Base-by-base conservation (phyloP, 2,113 vertebrate species). In the Suncus etruscus region DNA sequence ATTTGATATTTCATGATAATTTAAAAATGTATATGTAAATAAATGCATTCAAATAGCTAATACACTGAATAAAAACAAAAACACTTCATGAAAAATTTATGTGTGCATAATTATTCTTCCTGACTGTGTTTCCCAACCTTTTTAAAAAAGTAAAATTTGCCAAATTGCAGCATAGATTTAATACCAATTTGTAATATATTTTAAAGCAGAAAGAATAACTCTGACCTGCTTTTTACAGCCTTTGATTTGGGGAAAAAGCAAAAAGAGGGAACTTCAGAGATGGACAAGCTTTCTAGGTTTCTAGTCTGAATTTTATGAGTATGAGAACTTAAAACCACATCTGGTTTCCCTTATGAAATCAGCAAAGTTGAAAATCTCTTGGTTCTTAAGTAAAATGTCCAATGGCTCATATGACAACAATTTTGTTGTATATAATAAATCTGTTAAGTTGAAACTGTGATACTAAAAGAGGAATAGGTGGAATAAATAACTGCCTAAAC, bases 311-410 rank as follows among this genome's bases (percentile, higher is more conserved):
- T 97, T 96, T 96, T 96, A 94, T 96, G 96, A 97, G 39, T 31
- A 68, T 96, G 94, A 96, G 86, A 93, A 80, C 94, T 95, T 83
- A 93, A 97, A 97, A 93, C 87, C 95, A 95, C 97, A 97, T 97
- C 97, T 98, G 97, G 83, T 97, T 97, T 96, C 97, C 95, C 95
- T 98, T 97, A 97, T 92, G 96, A 95, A 97, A 96, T 87, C 94
- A 95, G 97, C 97, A 94, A 95, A 96, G 78, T 97, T 98, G 96
- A 97, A 96, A 86, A 93, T 88, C 95, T 97, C 95, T 97, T 97
- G 96, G 91, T 97, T 97, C 82, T 96, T 91, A 96, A 97, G 96
- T 94, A 95, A 96, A 97, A 97, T 96, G 95, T 97, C 95, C 95
- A 96, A 91, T 91, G 86, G 86, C 92, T 97, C 96, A 96, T 93